phyloP scores from a whole-genome alignment of 2,113 vertebrate genomes.

The Mobula hypostoma region DNA sequence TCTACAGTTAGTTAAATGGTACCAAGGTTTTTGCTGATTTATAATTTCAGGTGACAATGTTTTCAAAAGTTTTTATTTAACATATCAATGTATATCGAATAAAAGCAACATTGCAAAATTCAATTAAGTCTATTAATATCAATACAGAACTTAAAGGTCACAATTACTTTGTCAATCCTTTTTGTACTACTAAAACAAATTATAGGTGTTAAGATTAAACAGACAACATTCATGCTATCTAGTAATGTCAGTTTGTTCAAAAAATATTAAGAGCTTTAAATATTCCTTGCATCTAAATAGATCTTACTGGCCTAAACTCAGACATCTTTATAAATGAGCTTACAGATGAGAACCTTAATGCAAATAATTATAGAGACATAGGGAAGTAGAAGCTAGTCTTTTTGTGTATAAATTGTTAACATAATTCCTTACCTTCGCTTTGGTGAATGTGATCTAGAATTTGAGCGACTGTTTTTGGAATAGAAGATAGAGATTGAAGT shows the following conservation, averaged over 20 bases:
- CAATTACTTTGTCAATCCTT: background rate
- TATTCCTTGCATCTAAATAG: background rate
- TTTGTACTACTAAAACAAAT: background rate
- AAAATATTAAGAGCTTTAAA: background rate
- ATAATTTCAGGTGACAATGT: background rate
- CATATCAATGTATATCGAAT: background rate
- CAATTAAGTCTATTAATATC: background rate
- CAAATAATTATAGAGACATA: background rate
- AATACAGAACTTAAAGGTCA: background rate
- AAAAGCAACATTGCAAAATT: background rate
- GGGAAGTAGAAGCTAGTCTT: background rate
- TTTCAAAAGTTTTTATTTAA: background rate
- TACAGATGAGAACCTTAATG: too few species aligned
- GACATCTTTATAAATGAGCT: background rate
- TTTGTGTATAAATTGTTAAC: background rate
- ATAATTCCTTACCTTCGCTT: slow-evolving; percentile 69
- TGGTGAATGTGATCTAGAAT: slow-evolving; percentile 70
- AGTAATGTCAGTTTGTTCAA: background rate
- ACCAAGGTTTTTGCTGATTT: slow-evolving; percentile 1
- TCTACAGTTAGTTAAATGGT: background rate
- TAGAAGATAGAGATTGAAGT: slow-evolving; percentile 2
- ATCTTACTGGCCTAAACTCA: background rate
- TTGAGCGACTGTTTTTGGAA: slow-evolving; percentile 51
- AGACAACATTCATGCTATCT: background rate
- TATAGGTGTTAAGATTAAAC: background rate